Percentiles rank a stretch among this genome's conserved stretches.
phyloP scores from a whole-genome alignment of 2,888 invertebrate species.

The Meganola albula region DNA sequence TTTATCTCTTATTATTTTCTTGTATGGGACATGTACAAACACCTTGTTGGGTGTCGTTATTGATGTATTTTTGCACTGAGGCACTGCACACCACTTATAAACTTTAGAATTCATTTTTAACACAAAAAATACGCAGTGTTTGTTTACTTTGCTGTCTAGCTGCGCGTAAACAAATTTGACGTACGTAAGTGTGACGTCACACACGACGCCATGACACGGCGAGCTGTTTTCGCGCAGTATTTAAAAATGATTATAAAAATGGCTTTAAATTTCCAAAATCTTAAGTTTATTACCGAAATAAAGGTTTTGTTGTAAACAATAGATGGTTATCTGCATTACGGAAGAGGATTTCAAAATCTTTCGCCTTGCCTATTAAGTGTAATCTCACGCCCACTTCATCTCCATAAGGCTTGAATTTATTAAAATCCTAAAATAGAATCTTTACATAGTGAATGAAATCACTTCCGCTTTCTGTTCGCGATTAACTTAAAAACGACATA shows the following conservation, averaged over 20 bases:
- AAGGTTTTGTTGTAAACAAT: neutral
- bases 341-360: neutral
- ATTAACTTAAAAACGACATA: too few relatives aligned
- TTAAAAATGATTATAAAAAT: neutral
- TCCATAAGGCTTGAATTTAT: too few relatives aligned
- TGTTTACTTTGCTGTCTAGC: neutral
- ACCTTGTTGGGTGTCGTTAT: conserved; percentile 22
- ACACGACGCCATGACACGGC: neutral
- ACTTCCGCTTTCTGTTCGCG: too few relatives aligned
- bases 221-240: neutral
- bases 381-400: too few relatives aligned
- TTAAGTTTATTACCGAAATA: neutral
- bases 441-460: too few relatives aligned
- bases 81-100: conserved; percentile 9
- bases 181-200: neutral
- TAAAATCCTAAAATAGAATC: too few relatives aligned
- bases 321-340: neutral
- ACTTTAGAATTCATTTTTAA: neutral
- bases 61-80: conserved; percentile 18
- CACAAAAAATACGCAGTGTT: neutral
- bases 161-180: neutral
- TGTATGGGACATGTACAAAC: conserved; percentile 23
- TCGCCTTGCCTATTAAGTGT: neutral
- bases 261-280: neutral
- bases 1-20: conserved; percentile 21